Evolutionary conservation across 2,797 vertebrate species (phyloP).

Genomic region (Rhabdophis nuchalis): DNA sequence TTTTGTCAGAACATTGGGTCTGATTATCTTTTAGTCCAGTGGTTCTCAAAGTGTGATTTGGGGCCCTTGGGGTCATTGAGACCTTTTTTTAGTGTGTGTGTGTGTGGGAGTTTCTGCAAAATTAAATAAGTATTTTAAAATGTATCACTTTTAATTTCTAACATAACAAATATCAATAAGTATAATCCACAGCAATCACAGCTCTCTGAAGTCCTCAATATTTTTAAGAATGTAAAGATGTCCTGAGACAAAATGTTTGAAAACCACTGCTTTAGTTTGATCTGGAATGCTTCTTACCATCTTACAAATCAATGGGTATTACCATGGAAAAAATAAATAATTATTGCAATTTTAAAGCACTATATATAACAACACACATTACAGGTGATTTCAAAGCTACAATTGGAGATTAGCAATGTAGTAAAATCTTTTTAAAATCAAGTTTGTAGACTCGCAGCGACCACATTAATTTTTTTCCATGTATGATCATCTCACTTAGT

Average conservation of each 20-base stretch:
- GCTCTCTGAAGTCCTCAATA: neutral
- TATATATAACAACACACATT: neutral
- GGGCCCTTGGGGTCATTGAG: neutral
- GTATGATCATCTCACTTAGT: neutral
- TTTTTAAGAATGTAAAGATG: neutral
- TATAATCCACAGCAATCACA: neutral
- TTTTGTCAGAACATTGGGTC: neutral
- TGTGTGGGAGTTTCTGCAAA: neutral
- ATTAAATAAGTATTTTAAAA: neutral
- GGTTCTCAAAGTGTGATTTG: neutral
- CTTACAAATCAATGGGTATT: neutral
- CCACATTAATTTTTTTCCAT: neutral
- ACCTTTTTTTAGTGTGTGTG: neutral
- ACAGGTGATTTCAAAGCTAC: neutral
- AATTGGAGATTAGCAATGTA: neutral
- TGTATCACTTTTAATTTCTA: neutral
- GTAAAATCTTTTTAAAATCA: neutral
- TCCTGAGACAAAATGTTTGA: neutral
- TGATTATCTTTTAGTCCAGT: neutral
- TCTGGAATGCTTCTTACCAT: neutral
- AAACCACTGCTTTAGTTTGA: neutral
- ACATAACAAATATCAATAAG: neutral
- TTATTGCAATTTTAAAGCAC: neutral
- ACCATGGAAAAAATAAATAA: neutral
- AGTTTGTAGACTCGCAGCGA: neutral